Base-by-base conservation (phyloP, 2,888 invertebrate species). In the Gisinianus flammeolus region DNA sequence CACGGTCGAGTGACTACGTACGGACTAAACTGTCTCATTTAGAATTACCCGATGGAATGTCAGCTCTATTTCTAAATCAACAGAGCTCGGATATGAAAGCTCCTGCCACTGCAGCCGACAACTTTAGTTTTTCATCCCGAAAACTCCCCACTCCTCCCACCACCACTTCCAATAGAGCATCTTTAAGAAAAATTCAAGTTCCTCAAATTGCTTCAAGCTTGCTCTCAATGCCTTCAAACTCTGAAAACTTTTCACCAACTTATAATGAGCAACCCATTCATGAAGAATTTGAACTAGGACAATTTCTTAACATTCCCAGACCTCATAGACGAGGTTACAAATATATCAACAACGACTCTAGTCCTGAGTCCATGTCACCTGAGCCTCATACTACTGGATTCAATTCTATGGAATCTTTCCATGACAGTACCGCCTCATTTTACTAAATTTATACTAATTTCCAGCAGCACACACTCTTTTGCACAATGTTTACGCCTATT, bases 11-110 rank as follows among this genome's bases (percentile, higher is more conserved):
- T 3, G 74, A 74, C 26, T 74, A 74, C 10, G 66, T 74, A 19
- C 24, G 30, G 26, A 35, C 66, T n/a, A 74, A 66, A 24, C 30
- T 74, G 1, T 52, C 74, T 19, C 74, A 52, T 66, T 52, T 74
- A 5, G 74, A 74, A 0, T 52, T 67, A 4, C 74, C 64, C 4
- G 31, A 74, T 66, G 74, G 67, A 66, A 66, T 35, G 10, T 74
- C 74, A 2, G n/a, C 30, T 2, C 22, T 52, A 2, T 66, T 44
- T 52, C 12, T 74, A 26, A 66, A 52, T 26, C 30, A 72, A 22
- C 33, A 2, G 10, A 16, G 12, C 3, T 54, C 70, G 52, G 4
- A 26, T 26, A 1, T 52, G 6, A 52, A n/a, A 3, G 12, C 44
- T 10, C 19, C 35, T 8, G 5, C 35, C 1, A 16, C 54, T n/a